A percentile compares a stretch with the other conserved stretches of the same genome.
phyloP scores from a whole-genome alignment of 2,888 invertebrate genomes.

The Andrena bucephala region DNA sequence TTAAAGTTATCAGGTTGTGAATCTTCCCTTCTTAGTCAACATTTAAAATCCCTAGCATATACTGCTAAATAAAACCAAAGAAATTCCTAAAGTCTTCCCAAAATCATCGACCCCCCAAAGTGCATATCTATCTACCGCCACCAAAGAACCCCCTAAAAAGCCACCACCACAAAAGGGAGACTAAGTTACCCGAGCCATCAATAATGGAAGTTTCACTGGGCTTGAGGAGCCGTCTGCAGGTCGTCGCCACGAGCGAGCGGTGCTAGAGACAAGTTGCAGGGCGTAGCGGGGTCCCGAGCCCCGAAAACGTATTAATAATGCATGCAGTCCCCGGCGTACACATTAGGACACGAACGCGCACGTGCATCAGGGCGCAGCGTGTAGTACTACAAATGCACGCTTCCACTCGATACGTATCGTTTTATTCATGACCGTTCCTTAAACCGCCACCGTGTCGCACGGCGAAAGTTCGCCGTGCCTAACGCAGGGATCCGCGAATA shows the following conservation, averaged over 20 bases:
- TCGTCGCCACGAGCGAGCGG: background rate
- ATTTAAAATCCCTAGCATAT: no score
- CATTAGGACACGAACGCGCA: constrained; percentile 54
- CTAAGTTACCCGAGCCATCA: no score
- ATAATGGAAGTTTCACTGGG: background rate
- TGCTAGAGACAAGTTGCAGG: constrained; percentile 25
- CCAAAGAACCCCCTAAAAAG: no score
- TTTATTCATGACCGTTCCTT: constrained; percentile 65
- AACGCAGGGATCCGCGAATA: constrained; percentile 54
- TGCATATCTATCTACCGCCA: no score
- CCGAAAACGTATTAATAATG: constrained; percentile 69
- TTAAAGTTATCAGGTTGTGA: no score
- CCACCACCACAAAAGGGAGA: no score
- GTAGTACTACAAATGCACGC: constrained; percentile 57
- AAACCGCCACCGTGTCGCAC: constrained; percentile 55
- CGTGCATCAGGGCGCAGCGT: constrained; percentile 38
- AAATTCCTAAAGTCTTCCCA: no score
- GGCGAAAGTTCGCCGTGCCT: constrained; percentile 56
- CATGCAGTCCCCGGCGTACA: constrained; percentile 50
- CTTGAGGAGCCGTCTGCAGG: background rate
- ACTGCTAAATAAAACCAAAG: no score
- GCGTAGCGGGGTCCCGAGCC: constrained; percentile 36
- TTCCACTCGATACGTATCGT: constrained; percentile 59
- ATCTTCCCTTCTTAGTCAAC: no score
- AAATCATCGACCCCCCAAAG: no score